Conservation (phyloP, 1,140 invertebrate genomes). For the Caerostris extrusa region DNA sequence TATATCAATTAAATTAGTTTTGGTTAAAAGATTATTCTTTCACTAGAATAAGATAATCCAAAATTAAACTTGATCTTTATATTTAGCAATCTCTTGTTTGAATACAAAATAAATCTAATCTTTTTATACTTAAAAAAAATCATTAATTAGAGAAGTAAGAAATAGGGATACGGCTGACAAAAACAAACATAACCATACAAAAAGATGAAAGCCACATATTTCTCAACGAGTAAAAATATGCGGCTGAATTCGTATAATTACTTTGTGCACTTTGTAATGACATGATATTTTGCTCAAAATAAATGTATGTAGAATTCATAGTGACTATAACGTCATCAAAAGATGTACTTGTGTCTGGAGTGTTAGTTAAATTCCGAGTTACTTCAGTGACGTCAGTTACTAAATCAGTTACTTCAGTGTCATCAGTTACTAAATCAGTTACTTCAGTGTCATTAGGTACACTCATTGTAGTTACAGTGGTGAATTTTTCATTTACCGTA, state of each 20-base stretch:
- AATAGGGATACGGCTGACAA: neutral
- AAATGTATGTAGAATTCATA: neutral
- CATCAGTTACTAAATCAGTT: neutral
- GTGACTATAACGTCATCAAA: neutral
- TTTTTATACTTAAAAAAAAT: neutral
- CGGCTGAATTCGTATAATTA: neutral
- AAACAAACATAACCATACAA: neutral
- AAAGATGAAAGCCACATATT: neutral
- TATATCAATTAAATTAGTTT: too few relatives aligned
- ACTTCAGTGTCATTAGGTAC: neutral
- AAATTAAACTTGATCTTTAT: too few relatives aligned
- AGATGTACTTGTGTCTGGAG: neutral
- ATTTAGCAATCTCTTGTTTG: too few relatives aligned
- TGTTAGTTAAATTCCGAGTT: neutral
- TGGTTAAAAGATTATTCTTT: too few relatives aligned
- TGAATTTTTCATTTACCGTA: constrained; percentile 64
- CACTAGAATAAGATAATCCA: too few relatives aligned
- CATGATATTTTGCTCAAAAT: neutral
- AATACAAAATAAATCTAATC: too few relatives aligned
- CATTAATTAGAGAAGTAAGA: neutral
- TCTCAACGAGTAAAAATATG: neutral
- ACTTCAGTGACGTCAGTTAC: neutral
- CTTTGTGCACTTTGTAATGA: neutral
- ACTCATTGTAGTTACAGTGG: constrained; percentile 2
- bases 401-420: neutral